Percentiles rank a stretch among this genome's conserved stretches.
These are phyloP conservation scores for Homarus americanus DNA, from an alignment of 1,140 invertebrate genomes.

Conservation along the genomic window DNA sequence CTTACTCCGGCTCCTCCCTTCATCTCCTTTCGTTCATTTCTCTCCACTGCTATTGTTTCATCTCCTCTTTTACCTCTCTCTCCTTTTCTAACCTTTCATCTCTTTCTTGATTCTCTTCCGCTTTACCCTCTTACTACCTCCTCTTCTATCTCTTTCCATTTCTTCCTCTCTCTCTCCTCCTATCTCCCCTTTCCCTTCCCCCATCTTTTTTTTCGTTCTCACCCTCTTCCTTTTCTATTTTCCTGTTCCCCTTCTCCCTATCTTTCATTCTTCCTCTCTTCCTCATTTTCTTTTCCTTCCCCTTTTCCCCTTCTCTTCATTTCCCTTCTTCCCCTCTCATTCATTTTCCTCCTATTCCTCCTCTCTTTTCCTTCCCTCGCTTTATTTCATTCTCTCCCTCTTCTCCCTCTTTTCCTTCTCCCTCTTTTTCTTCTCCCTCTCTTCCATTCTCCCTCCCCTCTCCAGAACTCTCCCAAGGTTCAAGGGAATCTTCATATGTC, in stretches of 20 bases:
- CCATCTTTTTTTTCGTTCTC: neutral
- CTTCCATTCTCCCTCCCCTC: neutral
- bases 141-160: neutral
- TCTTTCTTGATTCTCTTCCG: too few species aligned
- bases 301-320: neutral
- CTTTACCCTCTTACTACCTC: neutral
- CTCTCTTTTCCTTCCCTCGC: neutral
- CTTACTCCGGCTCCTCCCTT: neutral
- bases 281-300: neutral
- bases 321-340: neutral
- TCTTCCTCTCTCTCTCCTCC: neutral
- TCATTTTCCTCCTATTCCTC: neutral
- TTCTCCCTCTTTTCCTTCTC: neutral
- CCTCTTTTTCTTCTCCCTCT: neutral
- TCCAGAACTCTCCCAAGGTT: constrained; percentile 19
- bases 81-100: neutral
- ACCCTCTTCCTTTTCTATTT: neutral
- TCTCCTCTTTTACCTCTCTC: neutral
- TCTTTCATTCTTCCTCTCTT: too few species aligned
- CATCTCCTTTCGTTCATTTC: neutral
- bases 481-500: constrained; percentile 43
- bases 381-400: neutral
- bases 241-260: neutral
- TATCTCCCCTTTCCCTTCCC: neutral
- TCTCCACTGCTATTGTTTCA: too few species aligned